These are phyloP conservation scores for Tachina lurida DNA, from an alignment of 2,888 invertebrate species.

Conservation along the genomic window DNA sequence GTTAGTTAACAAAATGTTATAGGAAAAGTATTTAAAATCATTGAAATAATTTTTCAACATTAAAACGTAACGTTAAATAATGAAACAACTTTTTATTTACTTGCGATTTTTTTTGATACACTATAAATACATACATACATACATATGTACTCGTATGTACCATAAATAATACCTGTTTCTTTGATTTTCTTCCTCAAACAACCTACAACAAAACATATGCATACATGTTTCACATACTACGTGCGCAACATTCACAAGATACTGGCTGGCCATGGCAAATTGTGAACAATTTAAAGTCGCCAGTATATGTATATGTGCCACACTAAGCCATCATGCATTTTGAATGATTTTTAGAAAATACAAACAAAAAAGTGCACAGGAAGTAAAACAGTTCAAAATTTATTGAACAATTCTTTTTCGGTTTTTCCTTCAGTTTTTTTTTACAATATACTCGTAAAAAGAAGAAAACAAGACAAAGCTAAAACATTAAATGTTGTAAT, in stretches of 20 bases:
- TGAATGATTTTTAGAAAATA: constrained; percentile 5
- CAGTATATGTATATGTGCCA: constrained; percentile 28
- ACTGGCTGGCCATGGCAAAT: constrained; percentile 36
- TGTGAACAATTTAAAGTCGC: constrained; percentile 29
- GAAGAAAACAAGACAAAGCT: not conserved
- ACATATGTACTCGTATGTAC: not conserved
- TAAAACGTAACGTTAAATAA: constrained; percentile 27
- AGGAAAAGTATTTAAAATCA: constrained; percentile 10
- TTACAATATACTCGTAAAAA: not conserved
- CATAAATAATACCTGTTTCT: constrained; percentile 43
- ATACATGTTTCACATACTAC: not conserved
- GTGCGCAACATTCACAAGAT: not conserved
- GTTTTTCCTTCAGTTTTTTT: constrained; percentile 34
- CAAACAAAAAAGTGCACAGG: constrained; percentile 45
- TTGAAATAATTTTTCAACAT: constrained; percentile 41
- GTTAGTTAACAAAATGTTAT: constrained; percentile 3
- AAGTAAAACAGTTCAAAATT: constrained; percentile 61
- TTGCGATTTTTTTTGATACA: not conserved
- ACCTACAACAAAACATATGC: constrained; percentile 45
- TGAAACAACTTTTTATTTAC: constrained; percentile 49
- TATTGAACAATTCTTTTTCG: constrained; percentile 61
- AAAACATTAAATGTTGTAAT: constrained; percentile 53
- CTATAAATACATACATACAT: not conserved
- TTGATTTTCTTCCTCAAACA: constrained; percentile 59
- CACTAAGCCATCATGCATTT: constrained; percentile 18